These are phyloP conservation scores for Panthera leo DNA, from an alignment of 2,113 vertebrate species.

Conservation along the genomic window DNA sequence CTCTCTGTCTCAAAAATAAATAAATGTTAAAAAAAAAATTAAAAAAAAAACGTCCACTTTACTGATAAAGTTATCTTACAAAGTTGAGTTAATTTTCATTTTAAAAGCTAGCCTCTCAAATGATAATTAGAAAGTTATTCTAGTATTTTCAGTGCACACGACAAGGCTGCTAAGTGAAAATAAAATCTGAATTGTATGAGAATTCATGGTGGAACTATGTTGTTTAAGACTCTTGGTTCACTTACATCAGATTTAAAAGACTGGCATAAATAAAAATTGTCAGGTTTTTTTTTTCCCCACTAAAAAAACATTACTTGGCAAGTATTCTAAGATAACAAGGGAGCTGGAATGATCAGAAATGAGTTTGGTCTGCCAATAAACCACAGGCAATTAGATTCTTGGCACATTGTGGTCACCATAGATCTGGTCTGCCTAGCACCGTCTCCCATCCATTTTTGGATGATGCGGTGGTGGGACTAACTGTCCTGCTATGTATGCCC, in stretches of 20 bases:
- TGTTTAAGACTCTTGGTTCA: not conserved
- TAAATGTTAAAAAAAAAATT: too few species aligned
- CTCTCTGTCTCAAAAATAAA: too few species aligned
- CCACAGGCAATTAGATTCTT: not conserved
- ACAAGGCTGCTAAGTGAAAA: not conserved
- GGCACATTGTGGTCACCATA: not conserved
- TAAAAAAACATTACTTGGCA: not conserved
- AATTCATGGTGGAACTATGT: not conserved
- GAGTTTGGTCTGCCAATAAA: not conserved
- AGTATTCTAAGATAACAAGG: not conserved
- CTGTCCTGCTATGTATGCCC: not conserved
- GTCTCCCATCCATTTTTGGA: not conserved
- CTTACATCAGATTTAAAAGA: not conserved
- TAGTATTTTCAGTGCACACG: not conserved
- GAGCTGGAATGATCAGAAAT: not conserved
- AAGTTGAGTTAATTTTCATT: not conserved
- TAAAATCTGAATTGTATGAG: not conserved
- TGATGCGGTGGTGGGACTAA: too few species aligned
- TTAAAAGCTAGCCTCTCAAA: slow-evolving; percentile 1
- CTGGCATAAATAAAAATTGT: not conserved
- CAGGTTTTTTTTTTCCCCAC: not conserved
- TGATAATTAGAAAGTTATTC: not conserved
- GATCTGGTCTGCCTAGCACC: not conserved
- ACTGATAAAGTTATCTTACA: not conserved
- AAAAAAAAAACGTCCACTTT: not conserved